These are phyloP conservation scores for Mus spicilegus DNA, from an alignment of 2,113 vertebrate species.

Conservation along the genomic window DNA sequence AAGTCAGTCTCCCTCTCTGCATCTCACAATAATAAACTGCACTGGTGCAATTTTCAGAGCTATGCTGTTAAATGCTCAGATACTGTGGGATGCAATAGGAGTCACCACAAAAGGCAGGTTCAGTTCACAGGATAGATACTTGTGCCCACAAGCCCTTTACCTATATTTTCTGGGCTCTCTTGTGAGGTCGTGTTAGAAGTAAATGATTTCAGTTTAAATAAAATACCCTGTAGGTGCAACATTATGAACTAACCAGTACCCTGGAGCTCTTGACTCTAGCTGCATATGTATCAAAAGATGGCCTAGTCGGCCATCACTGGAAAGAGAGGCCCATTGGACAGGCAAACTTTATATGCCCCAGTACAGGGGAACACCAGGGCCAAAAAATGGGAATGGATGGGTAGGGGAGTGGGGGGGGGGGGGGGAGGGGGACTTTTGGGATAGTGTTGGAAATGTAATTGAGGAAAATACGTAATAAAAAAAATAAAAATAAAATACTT, in stretches of 20 bases:
- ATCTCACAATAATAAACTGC: neutral
- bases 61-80: neutral
- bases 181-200: neutral
- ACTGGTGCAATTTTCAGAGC: neutral
- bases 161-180: neutral
- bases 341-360: too few relatives aligned
- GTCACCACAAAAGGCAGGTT: neutral
- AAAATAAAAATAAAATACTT: neutral
- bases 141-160: neutral
- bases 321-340: too few relatives aligned
- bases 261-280: too few relatives aligned
- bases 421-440: too few relatives aligned
- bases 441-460: too few relatives aligned
- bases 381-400: too few relatives aligned
- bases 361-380: too few relatives aligned
- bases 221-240: neutral
- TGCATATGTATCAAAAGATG: too few relatives aligned
- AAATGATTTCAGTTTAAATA: slow-evolving; percentile 7
- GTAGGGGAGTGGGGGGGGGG: too few relatives aligned
- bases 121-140: neutral
- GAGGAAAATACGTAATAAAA: too few relatives aligned
- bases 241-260: too few relatives aligned
- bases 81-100: neutral
- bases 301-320: too few relatives aligned
- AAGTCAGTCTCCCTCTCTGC: neutral